Evolutionary conservation across 2,113 vertebrate genomes (phyloP).

Genomic region (Neotragus moschatus): DNA sequence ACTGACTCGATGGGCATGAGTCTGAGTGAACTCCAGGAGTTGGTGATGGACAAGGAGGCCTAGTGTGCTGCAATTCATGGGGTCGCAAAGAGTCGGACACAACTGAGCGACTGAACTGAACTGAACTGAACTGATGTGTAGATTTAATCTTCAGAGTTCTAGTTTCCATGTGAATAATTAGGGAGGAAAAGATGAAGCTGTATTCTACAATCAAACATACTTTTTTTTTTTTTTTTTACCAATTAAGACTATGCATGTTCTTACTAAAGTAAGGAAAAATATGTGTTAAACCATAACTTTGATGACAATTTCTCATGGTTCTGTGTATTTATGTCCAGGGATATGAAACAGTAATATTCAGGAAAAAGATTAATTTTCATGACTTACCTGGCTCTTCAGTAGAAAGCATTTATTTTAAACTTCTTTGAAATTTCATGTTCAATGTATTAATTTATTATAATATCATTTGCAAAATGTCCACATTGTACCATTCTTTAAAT

Average conservation of each 20-base stretch:
- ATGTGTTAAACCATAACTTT: background rate
- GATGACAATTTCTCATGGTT: background rate
- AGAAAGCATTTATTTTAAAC: background rate
- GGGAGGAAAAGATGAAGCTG: background rate
- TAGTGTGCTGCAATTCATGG: too few species aligned
- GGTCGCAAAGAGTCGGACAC: too few species aligned
- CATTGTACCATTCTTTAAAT: background rate
- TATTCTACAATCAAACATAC: background rate
- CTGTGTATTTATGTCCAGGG: background rate
- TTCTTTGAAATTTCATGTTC: background rate
- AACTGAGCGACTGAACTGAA: too few species aligned
- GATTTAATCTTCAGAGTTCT: background rate
- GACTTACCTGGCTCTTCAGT: background rate
- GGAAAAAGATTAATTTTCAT: background rate
- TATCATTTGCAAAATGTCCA: background rate
- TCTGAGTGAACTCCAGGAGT: too few species aligned
- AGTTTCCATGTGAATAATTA: background rate
- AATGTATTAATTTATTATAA: background rate
- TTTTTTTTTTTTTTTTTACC: background rate
- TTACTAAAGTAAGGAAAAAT: background rate
- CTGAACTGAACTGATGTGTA: too few species aligned
- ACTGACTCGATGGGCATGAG: too few species aligned
- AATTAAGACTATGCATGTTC: background rate
- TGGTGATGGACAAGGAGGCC: too few species aligned
- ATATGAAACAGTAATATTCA: background rate